These are phyloP conservation scores for Agapostemon virescens DNA, from an alignment of 2,888 invertebrate genomes.

Conservation along the genomic window DNA sequence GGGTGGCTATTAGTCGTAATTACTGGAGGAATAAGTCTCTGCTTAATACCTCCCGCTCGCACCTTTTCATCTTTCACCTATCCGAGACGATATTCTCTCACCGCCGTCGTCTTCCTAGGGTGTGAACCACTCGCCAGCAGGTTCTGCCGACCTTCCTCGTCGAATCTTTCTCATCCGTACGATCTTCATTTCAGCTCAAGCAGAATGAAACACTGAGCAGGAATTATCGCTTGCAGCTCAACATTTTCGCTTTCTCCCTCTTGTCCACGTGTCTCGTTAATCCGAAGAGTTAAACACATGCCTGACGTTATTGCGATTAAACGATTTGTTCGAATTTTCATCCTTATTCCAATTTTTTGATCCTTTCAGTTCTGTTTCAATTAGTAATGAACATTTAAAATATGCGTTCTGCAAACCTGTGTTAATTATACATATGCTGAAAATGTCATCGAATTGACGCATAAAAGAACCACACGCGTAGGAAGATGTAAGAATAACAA, in stretches of 20 bases:
- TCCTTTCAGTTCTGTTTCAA: too few relatives aligned
- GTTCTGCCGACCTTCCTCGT: slow-evolving; percentile 16
- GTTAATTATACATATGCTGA: too few relatives aligned
- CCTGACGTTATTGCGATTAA: neutral
- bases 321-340: neutral
- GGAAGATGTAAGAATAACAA: too few relatives aligned
- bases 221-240: slow-evolving; percentile 47
- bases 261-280: neutral
- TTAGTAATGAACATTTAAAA: too few relatives aligned
- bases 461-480: too few relatives aligned
- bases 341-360: too few relatives aligned
- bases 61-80: slow-evolving; percentile 62
- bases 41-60: slow-evolving; percentile 64
- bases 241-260: slow-evolving; percentile 19
- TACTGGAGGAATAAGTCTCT: slow-evolving; percentile 71
- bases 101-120: slow-evolving; percentile 43
- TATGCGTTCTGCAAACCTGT: too few relatives aligned
- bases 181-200: slow-evolving; percentile 31
- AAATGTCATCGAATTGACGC: too few relatives aligned
- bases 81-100: slow-evolving; percentile 48
- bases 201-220: slow-evolving; percentile 50
- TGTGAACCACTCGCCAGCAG: slow-evolving; percentile 51
- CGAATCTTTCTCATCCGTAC: slow-evolving; percentile 48
- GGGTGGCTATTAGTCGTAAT: slow-evolving; percentile 70
- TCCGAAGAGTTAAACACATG: neutral